These are phyloP conservation scores for Lucilia cuprina DNA, from an alignment of 1,140 invertebrate species.

Conservation along the genomic window DNA sequence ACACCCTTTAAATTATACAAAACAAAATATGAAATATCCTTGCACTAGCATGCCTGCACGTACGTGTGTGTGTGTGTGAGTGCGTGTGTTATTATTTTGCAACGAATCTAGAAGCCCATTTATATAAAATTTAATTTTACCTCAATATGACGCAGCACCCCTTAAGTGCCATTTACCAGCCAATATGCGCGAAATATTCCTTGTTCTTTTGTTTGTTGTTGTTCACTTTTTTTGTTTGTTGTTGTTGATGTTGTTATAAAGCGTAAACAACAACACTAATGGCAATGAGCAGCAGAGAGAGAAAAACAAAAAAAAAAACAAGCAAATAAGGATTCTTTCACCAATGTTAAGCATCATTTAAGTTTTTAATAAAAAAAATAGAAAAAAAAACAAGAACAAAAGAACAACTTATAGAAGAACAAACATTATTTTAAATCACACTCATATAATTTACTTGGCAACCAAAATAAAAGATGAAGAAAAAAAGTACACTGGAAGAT, in stretches of 20 bases:
- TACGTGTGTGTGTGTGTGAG: neutral
- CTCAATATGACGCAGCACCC: neutral
- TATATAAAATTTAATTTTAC: neutral
- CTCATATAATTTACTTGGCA: neutral
- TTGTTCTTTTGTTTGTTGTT: too few relatives aligned
- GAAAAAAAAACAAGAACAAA: neutral
- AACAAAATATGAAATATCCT: neutral
- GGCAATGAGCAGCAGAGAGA: too few relatives aligned
- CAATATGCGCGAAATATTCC: neutral
- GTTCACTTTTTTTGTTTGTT: too few relatives aligned
- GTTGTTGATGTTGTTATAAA: neutral
- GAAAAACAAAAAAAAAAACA: neutral
- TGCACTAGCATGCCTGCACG: neutral
- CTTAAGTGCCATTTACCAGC: conserved; percentile 10
- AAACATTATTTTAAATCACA: neutral
- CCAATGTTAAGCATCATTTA: conserved; percentile 1
- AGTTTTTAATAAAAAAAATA: conserved; percentile 1
- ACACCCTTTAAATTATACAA: neutral
- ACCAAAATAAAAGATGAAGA: too few relatives aligned
- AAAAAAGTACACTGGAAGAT: neutral
- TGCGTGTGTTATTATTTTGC: too few relatives aligned
- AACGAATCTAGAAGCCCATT: neutral
- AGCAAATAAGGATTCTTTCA: neutral
- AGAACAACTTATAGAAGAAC: neutral
- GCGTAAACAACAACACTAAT: neutral